Evolutionary conservation across 2,113 vertebrate species (phyloP), one percentile per base, ranked within the genome.

Genomic region (Hyaena hyaena): DNA sequence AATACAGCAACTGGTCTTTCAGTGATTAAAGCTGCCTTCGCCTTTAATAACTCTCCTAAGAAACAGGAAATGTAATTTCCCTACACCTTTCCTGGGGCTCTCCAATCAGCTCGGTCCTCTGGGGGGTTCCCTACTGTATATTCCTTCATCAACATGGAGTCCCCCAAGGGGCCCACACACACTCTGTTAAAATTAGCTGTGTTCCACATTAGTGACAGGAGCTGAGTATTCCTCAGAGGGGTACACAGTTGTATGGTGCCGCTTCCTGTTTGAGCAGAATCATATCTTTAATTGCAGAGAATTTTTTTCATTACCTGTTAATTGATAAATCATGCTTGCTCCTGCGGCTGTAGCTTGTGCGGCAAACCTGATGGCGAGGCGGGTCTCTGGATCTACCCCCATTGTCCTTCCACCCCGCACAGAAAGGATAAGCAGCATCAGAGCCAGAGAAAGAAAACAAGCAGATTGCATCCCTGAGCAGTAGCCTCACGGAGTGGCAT

Each of bases 231-330:
- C 99, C 99, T 99, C 99, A 98, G 98, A 99, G 99, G 99, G 99
- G 98, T 94, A 95, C 97, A 98, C 82, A 3, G 98, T 99, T 99
- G 99, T 98, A 95, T 99, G 99, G 99, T 99, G 98, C 99, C 98
- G 99, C 99, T 99, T 99, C 99, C 99, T 99, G 99, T 99, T 99
- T 99, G 98, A 98, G 98, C 97, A 99, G 99, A 99, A 99, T 99
- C 99, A 99, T 99, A 99, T 99, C 98, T 99, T 99, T 99, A 99
- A 99, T 99, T 99, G 99, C 99, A 99, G 98, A 98, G 99, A 99
- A 94, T 99, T 99, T 99, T 99, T 98, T 99, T 99, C 99, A 99
- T 99, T 99, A 99, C 99, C 99, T 99, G 99, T 99, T 99, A 99
- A 99, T 99, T 99, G 99, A 99, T 99, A 99, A 99, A 99, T 99